These are phyloP conservation scores for Trichonephila clavata DNA, from an alignment of 1,140 invertebrate genomes.

Conservation along the genomic window DNA sequence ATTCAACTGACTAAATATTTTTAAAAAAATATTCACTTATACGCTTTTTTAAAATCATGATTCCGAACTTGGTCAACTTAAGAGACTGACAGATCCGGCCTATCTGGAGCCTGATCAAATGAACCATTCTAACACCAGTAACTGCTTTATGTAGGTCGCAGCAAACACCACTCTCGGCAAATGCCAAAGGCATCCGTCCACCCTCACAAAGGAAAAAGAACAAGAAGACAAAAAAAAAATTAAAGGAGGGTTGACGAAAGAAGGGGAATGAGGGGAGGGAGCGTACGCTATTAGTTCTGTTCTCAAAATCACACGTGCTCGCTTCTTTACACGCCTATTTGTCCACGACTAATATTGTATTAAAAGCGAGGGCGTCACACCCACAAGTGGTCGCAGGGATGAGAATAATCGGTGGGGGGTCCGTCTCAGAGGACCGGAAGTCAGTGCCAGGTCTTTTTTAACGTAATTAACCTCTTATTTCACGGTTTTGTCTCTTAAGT, in stretches of 20 bases:
- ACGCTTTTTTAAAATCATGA: too few relatives aligned
- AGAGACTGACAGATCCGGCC: too few relatives aligned
- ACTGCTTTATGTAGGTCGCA: neutral
- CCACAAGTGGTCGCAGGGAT: neutral
- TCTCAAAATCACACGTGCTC: constrained; percentile 29
- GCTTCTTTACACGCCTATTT: constrained; percentile 14
- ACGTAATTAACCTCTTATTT: constrained; percentile 18
- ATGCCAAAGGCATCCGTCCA: neutral
- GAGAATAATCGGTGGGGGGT: neutral
- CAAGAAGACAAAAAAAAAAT: neutral
- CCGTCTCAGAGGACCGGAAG: neutral
- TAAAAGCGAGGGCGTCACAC: neutral
- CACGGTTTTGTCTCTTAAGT: neutral
- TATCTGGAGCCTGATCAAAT: too few relatives aligned
- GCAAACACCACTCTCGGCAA: neutral
- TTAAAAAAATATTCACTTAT: too few relatives aligned
- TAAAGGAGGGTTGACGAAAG: neutral
- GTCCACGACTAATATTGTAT: constrained; percentile 26
- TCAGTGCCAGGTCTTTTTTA: neutral
- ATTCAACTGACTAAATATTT: too few relatives aligned
- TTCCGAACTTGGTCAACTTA: too few relatives aligned
- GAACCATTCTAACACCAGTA: too few relatives aligned
- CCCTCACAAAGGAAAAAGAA: neutral
- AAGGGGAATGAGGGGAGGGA: too few relatives aligned
- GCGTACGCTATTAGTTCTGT: neutral